These are phyloP conservation scores for Pseudococcus longispinus DNA, from an alignment of 2,888 invertebrate genomes.

Conservation along the genomic window DNA sequence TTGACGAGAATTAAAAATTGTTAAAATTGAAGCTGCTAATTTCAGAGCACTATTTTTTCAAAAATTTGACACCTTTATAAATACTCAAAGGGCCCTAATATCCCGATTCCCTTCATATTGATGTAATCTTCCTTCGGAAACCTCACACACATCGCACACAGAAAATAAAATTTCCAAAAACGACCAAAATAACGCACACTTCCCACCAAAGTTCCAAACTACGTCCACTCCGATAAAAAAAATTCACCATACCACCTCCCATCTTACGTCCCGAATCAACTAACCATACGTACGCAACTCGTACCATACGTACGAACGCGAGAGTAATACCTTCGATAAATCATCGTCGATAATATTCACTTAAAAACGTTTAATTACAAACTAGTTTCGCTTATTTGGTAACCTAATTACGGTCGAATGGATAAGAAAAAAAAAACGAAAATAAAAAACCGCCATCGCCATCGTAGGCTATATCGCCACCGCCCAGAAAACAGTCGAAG, in stretches of 20 bases:
- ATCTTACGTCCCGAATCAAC: neutral
- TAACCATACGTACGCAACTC: neutral
- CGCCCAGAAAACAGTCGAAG: neutral
- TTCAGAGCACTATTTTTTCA: no score
- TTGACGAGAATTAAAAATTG: no score
- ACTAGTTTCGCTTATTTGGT: slow-evolving; percentile 43
- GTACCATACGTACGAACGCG: neutral
- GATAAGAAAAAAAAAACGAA: neutral
- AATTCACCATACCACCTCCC: neutral
- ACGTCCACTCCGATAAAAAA: neutral
- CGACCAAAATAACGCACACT: no score
- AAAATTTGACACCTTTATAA: no score
- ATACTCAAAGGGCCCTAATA: no score
- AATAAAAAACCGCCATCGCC: slow-evolving; percentile 15
- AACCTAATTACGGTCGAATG: slow-evolving; percentile 14
- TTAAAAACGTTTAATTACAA: slow-evolving; percentile 29
- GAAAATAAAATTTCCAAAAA: no score
- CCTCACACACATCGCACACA: no score
- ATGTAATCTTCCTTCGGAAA: no score
- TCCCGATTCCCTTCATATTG: no score
- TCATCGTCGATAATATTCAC: slow-evolving; percentile 27
- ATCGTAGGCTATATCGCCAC: neutral
- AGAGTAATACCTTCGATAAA: slow-evolving; percentile 28
- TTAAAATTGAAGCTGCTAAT: no score
- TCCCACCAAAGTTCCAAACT: no score